Percentiles rank a stretch among this genome's conserved stretches.
Conservation (phyloP, 2,888 invertebrate species). For the Melanostoma scalare region DNA sequence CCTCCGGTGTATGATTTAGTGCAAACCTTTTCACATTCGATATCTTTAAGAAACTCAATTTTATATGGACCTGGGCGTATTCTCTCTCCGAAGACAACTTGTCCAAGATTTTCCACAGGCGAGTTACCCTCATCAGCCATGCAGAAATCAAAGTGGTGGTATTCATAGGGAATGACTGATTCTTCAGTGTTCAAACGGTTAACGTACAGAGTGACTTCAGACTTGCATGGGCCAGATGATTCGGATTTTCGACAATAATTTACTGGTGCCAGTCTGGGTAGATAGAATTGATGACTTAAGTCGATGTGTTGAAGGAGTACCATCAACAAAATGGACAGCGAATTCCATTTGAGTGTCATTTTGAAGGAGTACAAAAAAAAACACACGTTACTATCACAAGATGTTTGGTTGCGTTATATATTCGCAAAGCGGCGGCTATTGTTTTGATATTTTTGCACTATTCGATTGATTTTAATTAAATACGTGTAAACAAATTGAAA, state of each 20-base stretch:
- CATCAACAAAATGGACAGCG: conserved; percentile 69
- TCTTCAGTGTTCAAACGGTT: conserved; percentile 99
- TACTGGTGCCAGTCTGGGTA: conserved; percentile 98
- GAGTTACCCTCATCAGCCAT: conserved; percentile 88
- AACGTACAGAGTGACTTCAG: conserved; percentile 93
- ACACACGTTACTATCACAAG: conserved; percentile 46
- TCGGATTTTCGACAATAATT: conserved; percentile 94
- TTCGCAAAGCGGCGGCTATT: conserved; percentile 24
- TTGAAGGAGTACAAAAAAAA: conserved; percentile 38
- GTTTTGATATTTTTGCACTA: conserved; percentile 13
- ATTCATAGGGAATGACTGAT: conserved; percentile 98
- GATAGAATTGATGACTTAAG: conserved; percentile 87
- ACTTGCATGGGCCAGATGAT: conserved; percentile 90
- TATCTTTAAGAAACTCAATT: conserved; percentile 91
- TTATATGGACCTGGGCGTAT: conserved; percentile 97
- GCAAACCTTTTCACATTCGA: conserved; percentile 85
- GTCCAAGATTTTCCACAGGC: conserved; percentile 98
- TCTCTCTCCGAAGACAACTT: conserved; percentile 99
- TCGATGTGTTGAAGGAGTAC: conserved; percentile 54
- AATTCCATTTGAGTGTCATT: conserved; percentile 65
- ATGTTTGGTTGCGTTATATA: conserved; percentile 22
- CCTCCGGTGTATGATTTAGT: conserved; percentile 88
- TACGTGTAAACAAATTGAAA: conserved; percentile 68
- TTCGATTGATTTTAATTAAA: conserved; percentile 56
- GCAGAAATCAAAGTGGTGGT: conserved; percentile 98